phyloP scores from a whole-genome alignment of 2,888 invertebrate genomes.

The Criorhina ranunculi region DNA sequence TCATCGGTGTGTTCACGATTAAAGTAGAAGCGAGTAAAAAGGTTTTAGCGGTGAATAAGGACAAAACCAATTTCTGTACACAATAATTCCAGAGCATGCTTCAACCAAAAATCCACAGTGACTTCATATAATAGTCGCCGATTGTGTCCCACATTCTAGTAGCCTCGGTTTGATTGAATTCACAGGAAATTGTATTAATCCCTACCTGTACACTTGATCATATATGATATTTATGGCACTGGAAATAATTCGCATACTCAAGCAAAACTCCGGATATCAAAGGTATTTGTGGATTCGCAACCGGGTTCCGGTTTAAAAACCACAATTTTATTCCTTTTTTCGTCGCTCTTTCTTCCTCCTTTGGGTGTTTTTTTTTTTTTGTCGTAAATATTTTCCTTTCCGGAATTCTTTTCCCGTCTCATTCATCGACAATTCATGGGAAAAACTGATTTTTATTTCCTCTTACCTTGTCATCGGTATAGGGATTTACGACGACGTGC shows the following conservation, averaged over 20 bases:
- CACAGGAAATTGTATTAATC: background rate
- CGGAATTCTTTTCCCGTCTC: constrained; percentile 27
- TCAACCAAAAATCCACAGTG: background rate
- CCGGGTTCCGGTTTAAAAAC: constrained; percentile 47
- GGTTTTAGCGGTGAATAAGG: too few species aligned
- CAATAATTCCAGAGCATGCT: too few species aligned
- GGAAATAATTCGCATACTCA: constrained; percentile 31
- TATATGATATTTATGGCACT: constrained; percentile 11
- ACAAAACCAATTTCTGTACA: too few species aligned
- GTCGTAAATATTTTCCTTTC: constrained; percentile 59
- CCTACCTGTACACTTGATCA: background rate
- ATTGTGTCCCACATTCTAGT: background rate
- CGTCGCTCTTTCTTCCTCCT: background rate
- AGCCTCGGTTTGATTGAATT: constrained; percentile 3
- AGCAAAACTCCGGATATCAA: constrained; percentile 43
- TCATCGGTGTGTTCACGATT: too few species aligned
- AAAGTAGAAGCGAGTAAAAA: too few species aligned
- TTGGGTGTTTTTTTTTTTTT: constrained; percentile 40
- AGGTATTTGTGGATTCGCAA: constrained; percentile 55
- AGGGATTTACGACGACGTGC: constrained; percentile 59
- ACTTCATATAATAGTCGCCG: background rate
- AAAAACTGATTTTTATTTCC: constrained; percentile 44
- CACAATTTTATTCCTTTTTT: constrained; percentile 43
- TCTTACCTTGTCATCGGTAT: constrained; percentile 41
- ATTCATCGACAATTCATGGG: constrained; percentile 54